A percentile compares a stretch with the other conserved stretches of the same genome.
phyloP scores from a whole-genome alignment of 2,797 vertebrate species.

The Melanotaenia pygmaea region DNA sequence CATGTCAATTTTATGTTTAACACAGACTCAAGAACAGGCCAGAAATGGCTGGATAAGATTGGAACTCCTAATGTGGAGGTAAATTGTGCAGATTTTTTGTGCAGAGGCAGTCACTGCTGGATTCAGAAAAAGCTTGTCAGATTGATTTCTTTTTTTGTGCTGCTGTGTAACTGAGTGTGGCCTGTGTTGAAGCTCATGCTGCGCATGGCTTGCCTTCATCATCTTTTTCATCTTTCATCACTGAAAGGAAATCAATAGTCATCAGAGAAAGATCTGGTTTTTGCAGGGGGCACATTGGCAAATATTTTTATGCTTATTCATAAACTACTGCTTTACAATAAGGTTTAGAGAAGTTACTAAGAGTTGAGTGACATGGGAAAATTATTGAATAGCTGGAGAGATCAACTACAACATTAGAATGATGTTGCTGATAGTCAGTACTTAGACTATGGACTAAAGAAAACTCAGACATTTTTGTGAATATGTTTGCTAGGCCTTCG shows the following conservation, averaged over 20 bases:
- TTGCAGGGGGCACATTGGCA: slow-evolving; percentile 7
- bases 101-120: slow-evolving; percentile 41
- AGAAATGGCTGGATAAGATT: slow-evolving; percentile 30
- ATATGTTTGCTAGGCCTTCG: background rate
- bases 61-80: slow-evolving; percentile 14
- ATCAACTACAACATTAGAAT: background rate
- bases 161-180: slow-evolving; percentile 18
- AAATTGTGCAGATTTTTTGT: slow-evolving; percentile 28
- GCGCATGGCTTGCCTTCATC: slow-evolving; percentile 29
- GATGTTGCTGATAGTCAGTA: background rate
- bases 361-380: background rate
- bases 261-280: background rate
- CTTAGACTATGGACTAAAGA: background rate
- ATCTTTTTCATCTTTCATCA: slow-evolving; percentile 6
- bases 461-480: background rate
- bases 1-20: slow-evolving; percentile 16
- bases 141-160: slow-evolving; percentile 42
- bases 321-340: background rate
- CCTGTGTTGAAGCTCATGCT: slow-evolving; percentile 18
- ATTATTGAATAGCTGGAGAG: background rate
- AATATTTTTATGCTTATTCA: background rate
- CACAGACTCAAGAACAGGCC: slow-evolving; percentile 11
- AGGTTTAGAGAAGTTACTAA: slow-evolving; percentile 10
- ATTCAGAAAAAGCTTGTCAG: slow-evolving; percentile 42
- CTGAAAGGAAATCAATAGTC: background rate